Conservation (phyloP, 2,888 invertebrate species). For the Ectemnius cavifrons region DNA sequence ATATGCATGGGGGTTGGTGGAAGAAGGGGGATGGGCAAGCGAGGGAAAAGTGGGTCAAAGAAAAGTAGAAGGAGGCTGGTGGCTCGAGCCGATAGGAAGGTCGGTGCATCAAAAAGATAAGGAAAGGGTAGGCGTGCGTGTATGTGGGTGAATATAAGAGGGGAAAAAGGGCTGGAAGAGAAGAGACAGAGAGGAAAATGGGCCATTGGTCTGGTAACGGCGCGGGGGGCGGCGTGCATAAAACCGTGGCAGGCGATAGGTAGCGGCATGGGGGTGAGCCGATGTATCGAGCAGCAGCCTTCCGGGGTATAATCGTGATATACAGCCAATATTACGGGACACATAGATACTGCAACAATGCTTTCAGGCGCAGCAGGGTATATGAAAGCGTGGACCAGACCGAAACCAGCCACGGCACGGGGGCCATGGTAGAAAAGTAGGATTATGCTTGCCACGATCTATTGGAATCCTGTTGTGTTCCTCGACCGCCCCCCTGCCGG, state of each 20-base stretch:
- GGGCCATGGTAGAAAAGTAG: constrained; percentile 51
- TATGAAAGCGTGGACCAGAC: constrained; percentile 33
- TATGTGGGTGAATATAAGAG: constrained; percentile 12
- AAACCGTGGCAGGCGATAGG: constrained; percentile 65
- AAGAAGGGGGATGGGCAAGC: no score
- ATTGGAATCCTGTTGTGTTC: constrained; percentile 56
- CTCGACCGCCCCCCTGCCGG: constrained; percentile 11
- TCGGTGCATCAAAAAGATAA: constrained; percentile 61
- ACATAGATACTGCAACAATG: constrained; percentile 61
- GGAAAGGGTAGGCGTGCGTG: constrained; percentile 39
- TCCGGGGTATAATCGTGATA: constrained; percentile 71
- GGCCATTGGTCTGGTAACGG: constrained; percentile 66
- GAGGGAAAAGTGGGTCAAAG: neutral
- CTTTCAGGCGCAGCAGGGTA: constrained; percentile 57
- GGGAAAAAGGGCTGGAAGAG: neutral
- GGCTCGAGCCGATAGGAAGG: constrained; percentile 6
- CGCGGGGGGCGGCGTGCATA: constrained; percentile 68
- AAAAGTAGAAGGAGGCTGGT: constrained; percentile 1
- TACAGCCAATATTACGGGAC: constrained; percentile 69
- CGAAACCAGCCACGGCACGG: constrained; percentile 28
- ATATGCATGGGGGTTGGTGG: no score
- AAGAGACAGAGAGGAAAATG: constrained; percentile 56
- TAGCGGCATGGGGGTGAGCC: constrained; percentile 45
- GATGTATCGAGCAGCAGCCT: constrained; percentile 64
- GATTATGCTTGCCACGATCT: constrained; percentile 55